Conservation (phyloP, 1,140 invertebrate genomes). For the Macrotrachela quadricornifera region DNA sequence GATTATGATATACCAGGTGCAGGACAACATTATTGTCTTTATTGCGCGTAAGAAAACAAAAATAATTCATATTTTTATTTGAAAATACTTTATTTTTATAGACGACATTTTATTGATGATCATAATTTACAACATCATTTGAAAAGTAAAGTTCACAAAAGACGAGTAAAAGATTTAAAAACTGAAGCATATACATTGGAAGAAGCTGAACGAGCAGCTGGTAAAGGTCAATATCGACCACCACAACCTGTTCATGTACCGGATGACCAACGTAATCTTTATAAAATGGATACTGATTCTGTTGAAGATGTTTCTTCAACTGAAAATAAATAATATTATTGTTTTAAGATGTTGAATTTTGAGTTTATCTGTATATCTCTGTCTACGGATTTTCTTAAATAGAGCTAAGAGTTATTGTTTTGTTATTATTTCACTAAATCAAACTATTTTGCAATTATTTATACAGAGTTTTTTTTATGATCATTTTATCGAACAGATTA, state of each 20-base stretch:
- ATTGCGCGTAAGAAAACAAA: conserved; percentile 53
- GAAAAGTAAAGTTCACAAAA: conserved; percentile 46
- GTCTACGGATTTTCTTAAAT: no score
- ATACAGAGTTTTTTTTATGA: no score
- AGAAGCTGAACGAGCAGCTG: conserved; percentile 66
- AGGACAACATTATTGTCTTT: conserved; percentile 71
- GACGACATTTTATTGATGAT: conserved; percentile 62
- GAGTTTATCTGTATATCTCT: no score
- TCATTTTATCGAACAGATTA: no score
- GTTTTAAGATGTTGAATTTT: no score
- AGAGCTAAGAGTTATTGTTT: no score
- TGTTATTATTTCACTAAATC: no score
- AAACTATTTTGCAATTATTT: no score
- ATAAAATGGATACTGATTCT: no score
- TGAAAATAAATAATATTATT: no score
- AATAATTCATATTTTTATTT: background rate
- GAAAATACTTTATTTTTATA: conserved; percentile 26
- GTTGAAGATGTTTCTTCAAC: no score
- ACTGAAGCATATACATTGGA: conserved; percentile 67
- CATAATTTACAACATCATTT: conserved; percentile 59
- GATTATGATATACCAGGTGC: conserved; percentile 68
- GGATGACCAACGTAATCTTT: no score
- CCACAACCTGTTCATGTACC: conserved; percentile 50
- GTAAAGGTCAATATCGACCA: conserved; percentile 50
- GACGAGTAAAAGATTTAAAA: conserved; percentile 60